These are phyloP conservation scores for Aplocera efformata DNA, from an alignment of 2,888 invertebrate species.

Conservation along the genomic window DNA sequence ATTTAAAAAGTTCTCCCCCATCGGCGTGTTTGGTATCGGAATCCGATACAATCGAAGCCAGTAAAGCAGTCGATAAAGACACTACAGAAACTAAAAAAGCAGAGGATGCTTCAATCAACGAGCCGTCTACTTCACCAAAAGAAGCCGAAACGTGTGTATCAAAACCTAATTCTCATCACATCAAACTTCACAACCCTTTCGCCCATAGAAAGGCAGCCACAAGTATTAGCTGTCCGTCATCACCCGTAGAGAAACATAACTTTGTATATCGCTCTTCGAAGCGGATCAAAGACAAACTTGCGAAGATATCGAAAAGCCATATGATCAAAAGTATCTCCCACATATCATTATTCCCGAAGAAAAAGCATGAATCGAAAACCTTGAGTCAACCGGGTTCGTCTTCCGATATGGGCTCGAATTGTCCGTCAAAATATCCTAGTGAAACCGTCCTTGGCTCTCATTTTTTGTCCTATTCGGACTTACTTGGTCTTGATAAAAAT, in stretches of 20 bases:
- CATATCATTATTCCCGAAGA: conserved; percentile 65
- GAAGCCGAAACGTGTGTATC: conserved; percentile 52
- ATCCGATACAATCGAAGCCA: background rate
- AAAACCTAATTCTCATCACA: conserved; percentile 49
- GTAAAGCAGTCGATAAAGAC: conserved; percentile 5
- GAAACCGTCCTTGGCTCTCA: conserved; percentile 78
- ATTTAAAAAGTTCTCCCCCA: conserved; percentile 2
- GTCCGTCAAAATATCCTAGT: conserved; percentile 59
- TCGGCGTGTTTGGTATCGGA: background rate
- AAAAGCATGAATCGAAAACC: conserved; percentile 54
- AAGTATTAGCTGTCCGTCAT: conserved; percentile 70
- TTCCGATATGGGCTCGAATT: conserved; percentile 46
- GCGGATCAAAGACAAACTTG: conserved; percentile 61
- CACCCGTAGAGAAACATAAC: conserved; percentile 64
- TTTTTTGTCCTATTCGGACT: conserved; percentile 71
- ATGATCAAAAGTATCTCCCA: conserved; percentile 75
- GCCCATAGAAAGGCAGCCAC: conserved; percentile 59
- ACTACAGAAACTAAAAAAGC: conserved; percentile 12
- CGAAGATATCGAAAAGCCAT: conserved; percentile 65
- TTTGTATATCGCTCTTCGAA: conserved; percentile 71
- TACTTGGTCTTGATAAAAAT: conserved; percentile 61
- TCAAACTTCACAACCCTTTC: conserved; percentile 69
- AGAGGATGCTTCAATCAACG: conserved; percentile 25
- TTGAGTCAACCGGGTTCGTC: conserved; percentile 63
- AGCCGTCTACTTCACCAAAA: conserved; percentile 34